Evolutionary conservation across 53 echinoderm and acorn worm species (phyloP).

Genomic region (Henricia sp.): DNA sequence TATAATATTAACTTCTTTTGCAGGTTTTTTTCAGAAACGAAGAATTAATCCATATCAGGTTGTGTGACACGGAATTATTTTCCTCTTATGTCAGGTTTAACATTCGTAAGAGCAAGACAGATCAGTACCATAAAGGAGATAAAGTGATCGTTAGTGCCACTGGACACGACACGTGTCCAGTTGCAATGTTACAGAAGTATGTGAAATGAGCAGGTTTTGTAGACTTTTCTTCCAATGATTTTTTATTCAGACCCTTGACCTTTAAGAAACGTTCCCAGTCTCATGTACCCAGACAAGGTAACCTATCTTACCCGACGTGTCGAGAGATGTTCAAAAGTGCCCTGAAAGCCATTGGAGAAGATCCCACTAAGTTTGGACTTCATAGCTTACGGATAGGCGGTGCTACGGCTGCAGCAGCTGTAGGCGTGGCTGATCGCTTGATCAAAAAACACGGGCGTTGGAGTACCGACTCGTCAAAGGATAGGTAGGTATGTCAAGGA

Average conservation of each 20-base stretch:
- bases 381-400: slow-evolving; percentile 60
- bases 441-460: slow-evolving; percentile 55
- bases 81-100: background rate
- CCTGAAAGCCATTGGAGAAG: slow-evolving; percentile 19
- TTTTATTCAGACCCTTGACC: slow-evolving; percentile 11
- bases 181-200: slow-evolving; percentile 19
- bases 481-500: too few relatives aligned
- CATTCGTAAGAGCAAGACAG: slow-evolving; percentile 15
- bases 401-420: slow-evolving; percentile 36
- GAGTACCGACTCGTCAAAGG: background rate
- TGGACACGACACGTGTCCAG: slow-evolving; percentile 6
- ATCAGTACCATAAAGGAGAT: slow-evolving; percentile 8
- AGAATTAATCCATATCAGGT: slow-evolving; percentile 3
- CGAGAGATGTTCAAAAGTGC: slow-evolving; percentile 49
- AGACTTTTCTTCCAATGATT: slow-evolving; percentile 7
- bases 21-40: slow-evolving; percentile 30
- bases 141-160: slow-evolving; percentile 16
- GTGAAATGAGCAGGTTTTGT: background rate
- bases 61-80: slow-evolving; percentile 19
- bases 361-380: slow-evolving; percentile 30
- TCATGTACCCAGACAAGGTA: background rate
- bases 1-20: slow-evolving; percentile 7
- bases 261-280: background rate
- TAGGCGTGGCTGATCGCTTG: slow-evolving; percentile 51
- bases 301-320: slow-evolving; percentile 55